Conservation (phyloP, 2,888 invertebrate species). For the Xanthorhoe spadicearia region DNA sequence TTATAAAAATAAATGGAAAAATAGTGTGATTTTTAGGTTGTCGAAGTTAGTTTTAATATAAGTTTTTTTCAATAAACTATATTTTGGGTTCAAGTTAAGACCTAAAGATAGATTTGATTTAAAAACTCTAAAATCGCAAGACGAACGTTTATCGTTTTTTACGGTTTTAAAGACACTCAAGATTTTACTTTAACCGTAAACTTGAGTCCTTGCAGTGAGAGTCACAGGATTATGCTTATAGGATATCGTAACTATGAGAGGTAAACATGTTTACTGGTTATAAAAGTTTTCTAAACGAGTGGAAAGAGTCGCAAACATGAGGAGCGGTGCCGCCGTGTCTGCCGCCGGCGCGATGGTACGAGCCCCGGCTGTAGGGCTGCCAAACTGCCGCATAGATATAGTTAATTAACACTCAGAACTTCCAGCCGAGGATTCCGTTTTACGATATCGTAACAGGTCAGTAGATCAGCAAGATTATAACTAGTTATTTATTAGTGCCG, state of each 20-base stretch:
- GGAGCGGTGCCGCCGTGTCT: slow-evolving; percentile 56
- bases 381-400: slow-evolving; percentile 41
- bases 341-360: slow-evolving; percentile 44
- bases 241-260: slow-evolving; percentile 25
- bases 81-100: neutral
- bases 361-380: slow-evolving; percentile 48
- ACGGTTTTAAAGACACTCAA: neutral
- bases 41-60: too few relatives aligned
- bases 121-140: neutral
- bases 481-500: neutral
- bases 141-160: neutral
- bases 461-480: neutral
- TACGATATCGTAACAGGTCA: slow-evolving; percentile 11
- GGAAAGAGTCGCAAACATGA: slow-evolving; percentile 63
- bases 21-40: too few relatives aligned
- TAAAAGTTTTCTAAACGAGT: slow-evolving; percentile 61
- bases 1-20: too few relatives aligned
- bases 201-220: slow-evolving; percentile 9
- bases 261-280: slow-evolving; percentile 73
- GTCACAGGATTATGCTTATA: slow-evolving; percentile 18
- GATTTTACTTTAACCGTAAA: neutral
- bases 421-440: slow-evolving; percentile 30
- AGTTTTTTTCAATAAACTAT: too few relatives aligned
- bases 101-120: neutral
- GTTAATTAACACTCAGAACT: slow-evolving; percentile 44